phyloP scores from a whole-genome alignment of 2,113 vertebrate genomes.

The Rhineura floridana region DNA sequence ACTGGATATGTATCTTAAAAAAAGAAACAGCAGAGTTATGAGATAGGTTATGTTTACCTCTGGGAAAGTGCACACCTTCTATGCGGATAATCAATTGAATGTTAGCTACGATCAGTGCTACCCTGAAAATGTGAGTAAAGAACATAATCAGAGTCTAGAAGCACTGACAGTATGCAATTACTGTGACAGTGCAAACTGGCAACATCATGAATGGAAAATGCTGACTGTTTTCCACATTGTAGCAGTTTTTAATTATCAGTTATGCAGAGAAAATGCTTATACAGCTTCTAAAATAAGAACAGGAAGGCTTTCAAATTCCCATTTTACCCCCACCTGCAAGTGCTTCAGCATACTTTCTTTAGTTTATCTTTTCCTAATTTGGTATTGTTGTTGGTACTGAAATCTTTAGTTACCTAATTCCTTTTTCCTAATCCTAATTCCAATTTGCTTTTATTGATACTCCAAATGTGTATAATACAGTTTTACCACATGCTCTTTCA shows the following conservation, averaged over 20 bases:
- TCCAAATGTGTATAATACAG: conserved; percentile 2
- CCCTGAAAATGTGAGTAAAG: rapidly evolving
- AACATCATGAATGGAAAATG: not conserved
- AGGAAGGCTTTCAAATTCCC: not conserved
- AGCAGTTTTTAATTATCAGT: conserved; percentile 1
- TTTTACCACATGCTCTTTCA: not conserved
- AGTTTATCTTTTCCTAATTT: not conserved
- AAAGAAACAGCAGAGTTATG: not conserved
- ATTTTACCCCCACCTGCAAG: not conserved
- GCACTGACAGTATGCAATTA: not conserved
- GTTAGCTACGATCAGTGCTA: rapidly evolving
- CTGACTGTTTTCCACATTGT: not conserved
- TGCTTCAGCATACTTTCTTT: not conserved
- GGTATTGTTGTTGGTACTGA: not conserved
- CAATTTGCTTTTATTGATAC: conserved; percentile 1
- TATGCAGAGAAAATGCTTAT: not conserved
- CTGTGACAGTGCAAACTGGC: rapidly evolving
- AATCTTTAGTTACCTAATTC: no score
- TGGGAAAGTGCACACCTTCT: not conserved
- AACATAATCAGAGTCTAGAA: rapidly evolving
- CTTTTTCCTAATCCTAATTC: no score
- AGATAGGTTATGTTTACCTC: rapidly evolving
- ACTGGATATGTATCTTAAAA: not conserved
- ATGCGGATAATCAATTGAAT: not conserved
- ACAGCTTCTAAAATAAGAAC: not conserved